Evolutionary conservation across 2,113 vertebrate genomes (phyloP).

Genomic region (Rhinolophus ferrumequinum): DNA sequence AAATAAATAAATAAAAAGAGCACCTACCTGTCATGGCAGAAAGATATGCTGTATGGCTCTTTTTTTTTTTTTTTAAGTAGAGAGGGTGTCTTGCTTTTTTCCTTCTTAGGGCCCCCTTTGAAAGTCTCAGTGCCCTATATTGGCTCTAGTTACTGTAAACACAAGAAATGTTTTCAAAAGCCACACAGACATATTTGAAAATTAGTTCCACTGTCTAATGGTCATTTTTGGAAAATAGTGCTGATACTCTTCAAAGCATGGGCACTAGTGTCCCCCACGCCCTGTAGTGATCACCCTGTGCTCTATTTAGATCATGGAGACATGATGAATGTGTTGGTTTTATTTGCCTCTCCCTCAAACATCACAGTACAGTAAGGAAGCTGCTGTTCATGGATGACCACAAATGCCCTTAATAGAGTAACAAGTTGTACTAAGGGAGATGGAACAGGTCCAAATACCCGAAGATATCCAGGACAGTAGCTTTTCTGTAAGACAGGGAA

Average conservation of each 20-base stretch:
- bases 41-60: not conserved
- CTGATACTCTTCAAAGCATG: slow-evolving; percentile 16
- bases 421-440: slow-evolving; percentile 12
- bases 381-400: slow-evolving; percentile 31
- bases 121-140: not conserved
- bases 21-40: not conserved
- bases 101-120: not conserved
- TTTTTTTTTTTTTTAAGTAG: not conserved
- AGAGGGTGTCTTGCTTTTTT: not conserved
- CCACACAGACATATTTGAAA: not conserved
- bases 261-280: not conserved
- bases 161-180: slow-evolving; percentile 26
- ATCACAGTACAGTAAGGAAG: slow-evolving; percentile 38
- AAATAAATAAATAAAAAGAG: not conserved
- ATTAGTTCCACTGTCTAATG: not conserved
- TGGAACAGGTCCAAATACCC: not conserved
- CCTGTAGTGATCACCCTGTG: not conserved
- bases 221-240: not conserved
- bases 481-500: slow-evolving; percentile 26
- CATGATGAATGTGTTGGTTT: not conserved
- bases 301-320: slow-evolving; percentile 2
- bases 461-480: not conserved
- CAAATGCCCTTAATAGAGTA: slow-evolving; percentile 33
- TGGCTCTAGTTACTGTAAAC: not conserved
- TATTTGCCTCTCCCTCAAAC: slow-evolving; percentile 47